These are phyloP conservation scores for Sula dactylatra DNA, from an alignment of 2,113 vertebrate species.

Conservation along the genomic window DNA sequence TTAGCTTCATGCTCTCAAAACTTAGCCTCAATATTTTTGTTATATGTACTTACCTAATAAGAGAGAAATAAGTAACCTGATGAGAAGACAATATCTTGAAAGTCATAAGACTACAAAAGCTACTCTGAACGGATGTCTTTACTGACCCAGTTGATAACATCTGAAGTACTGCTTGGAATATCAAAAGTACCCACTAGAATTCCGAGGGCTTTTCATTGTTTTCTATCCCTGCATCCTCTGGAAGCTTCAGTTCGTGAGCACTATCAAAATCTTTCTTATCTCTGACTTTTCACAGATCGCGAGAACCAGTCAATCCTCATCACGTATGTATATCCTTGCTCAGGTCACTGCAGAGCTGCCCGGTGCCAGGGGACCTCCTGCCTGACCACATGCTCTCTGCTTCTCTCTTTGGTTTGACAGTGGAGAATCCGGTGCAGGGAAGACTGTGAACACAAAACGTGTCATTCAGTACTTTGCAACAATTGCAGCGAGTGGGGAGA, in stretches of 20 bases:
- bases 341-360: background rate
- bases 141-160: background rate
- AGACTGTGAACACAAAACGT: slow-evolving; percentile 93
- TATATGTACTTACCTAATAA: background rate
- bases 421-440: slow-evolving; percentile 90
- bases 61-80: background rate
- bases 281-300: slow-evolving; percentile 53
- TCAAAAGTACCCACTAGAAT: background rate
- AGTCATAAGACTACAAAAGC: background rate
- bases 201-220: background rate
- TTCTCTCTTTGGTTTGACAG: slow-evolving; percentile 56
- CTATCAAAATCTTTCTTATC: background rate
- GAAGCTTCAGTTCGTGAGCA: background rate
- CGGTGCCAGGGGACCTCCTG: background rate
- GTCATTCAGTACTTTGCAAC: slow-evolving; percentile 94
- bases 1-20: background rate
- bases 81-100: background rate
- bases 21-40: background rate
- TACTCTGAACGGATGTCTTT: background rate
- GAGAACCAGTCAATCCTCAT: slow-evolving; percentile 79
- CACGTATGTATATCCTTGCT: slow-evolving; percentile 70
- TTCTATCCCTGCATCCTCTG: background rate
- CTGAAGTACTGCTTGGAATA: background rate
- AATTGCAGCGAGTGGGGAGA: slow-evolving; percentile 74
- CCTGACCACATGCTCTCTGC: background rate